A percentile compares a stretch with the other conserved stretches of the same genome.
These are phyloP conservation scores for Trichonephila clavata DNA, from an alignment of 1,140 invertebrate species.

Conservation along the genomic window DNA sequence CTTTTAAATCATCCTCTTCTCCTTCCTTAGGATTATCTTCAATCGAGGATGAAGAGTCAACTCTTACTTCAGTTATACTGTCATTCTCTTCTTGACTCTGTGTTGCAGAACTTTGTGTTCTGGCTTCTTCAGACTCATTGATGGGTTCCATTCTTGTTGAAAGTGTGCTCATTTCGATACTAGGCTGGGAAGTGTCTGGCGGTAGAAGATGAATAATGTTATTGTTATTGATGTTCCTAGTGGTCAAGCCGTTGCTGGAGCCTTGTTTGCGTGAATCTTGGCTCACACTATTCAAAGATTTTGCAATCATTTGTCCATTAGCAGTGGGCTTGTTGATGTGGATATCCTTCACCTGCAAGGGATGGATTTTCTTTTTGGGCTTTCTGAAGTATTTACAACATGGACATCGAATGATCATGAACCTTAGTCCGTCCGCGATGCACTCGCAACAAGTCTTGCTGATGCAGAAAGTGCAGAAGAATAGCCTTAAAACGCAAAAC, in stretches of 20 bases:
- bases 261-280: slow-evolving; percentile 1
- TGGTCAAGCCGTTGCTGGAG: neutral
- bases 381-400: slow-evolving; percentile 17
- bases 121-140: slow-evolving; percentile 48
- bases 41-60: slow-evolving; percentile 1
- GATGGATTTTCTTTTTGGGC: slow-evolving; percentile 56
- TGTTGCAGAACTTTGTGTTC: neutral
- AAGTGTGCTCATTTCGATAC: slow-evolving; percentile 14
- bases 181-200: neutral
- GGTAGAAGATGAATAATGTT: neutral
- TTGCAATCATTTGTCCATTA: slow-evolving; percentile 4
- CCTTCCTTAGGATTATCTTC: neutral
- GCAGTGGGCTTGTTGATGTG: neutral
- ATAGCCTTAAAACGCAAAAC: slow-evolving; percentile 63
- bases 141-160: slow-evolving; percentile 47
- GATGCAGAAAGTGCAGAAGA: slow-evolving; percentile 73
- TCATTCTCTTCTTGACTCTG: neutral
- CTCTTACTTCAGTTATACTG: neutral
- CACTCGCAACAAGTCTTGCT: slow-evolving; percentile 67
- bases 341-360: slow-evolving; percentile 28
- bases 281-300: neutral
- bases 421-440: slow-evolving; percentile 57
- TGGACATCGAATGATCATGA: slow-evolving; percentile 23
- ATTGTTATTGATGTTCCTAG: slow-evolving; percentile 12
- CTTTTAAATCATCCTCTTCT: slow-evolving; percentile 63